Conservation (phyloP, 1,140 invertebrate genomes). For the Elymnias hypermnestra region DNA sequence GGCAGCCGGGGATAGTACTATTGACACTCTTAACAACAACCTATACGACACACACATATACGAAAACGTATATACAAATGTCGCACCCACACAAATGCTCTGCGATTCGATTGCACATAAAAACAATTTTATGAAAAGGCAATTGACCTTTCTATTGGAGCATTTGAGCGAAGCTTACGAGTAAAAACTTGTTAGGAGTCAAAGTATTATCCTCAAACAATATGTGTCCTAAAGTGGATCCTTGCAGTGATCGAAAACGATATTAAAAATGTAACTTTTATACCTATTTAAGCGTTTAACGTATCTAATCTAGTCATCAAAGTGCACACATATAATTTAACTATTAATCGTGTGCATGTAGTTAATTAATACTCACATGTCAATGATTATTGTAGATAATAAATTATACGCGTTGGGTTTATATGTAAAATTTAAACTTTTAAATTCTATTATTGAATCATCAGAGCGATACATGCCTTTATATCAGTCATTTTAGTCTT, state of each 20-base stretch:
- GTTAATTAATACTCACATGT: conserved; percentile 62
- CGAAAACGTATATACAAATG: conserved; percentile 64
- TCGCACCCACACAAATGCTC: conserved; percentile 62
- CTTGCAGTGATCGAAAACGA: conserved; percentile 75
- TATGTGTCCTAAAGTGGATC: conserved; percentile 69
- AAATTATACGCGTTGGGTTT: conserved; percentile 50
- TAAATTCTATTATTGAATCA: conserved; percentile 34
- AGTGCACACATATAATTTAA: conserved; percentile 58
- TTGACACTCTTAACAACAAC: conserved; percentile 53
- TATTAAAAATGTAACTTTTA: conserved; percentile 65
- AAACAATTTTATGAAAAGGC: conserved; percentile 70
- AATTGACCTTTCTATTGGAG: conserved; percentile 77
- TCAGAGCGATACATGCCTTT: conserved; percentile 18
- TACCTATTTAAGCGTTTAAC: conserved; percentile 63
- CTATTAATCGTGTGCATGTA: conserved; percentile 57
- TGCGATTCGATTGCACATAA: conserved; percentile 71
- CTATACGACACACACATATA: conserved; percentile 36
- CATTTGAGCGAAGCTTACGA: conserved; percentile 78
- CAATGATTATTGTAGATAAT: conserved; percentile 48
- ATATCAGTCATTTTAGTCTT: conserved; percentile 27
- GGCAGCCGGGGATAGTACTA: conserved; percentile 50
- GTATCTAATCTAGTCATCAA: conserved; percentile 75
- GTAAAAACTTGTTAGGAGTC: conserved; percentile 52
- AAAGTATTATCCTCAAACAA: conserved; percentile 66
- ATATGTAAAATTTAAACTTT: conserved; percentile 49